phyloP scores from a whole-genome alignment of 2,113 vertebrate genomes.

The Perognathus longimembris region DNA sequence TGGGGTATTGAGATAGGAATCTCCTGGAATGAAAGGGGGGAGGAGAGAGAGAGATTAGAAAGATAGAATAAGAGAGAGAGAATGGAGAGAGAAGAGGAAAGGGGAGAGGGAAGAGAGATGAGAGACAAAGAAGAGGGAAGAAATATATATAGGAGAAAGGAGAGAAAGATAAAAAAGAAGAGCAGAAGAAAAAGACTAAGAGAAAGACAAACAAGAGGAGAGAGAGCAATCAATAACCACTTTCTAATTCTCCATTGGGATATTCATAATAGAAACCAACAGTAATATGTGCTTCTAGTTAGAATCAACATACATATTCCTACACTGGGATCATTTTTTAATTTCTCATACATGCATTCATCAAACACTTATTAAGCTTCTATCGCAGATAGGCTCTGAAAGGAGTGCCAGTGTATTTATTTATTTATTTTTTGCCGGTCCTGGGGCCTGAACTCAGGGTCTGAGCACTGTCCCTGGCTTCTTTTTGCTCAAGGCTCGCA shows the following conservation, averaged over 20 bases:
- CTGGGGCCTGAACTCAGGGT: no score
- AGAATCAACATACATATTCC: conserved; percentile 31
- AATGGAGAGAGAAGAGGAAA: no score
- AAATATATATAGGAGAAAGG: no score
- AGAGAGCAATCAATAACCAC: background rate
- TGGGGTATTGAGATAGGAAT: background rate
- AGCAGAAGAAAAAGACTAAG: background rate
- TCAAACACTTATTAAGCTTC: conserved; percentile 47
- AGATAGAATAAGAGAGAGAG: no score
- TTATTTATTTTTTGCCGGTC: no score
- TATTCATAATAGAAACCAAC: conserved; percentile 33
- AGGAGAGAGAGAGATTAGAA: background rate
- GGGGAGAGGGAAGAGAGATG: background rate
- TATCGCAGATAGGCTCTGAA: conserved; percentile 17
- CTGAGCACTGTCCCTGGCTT: no score
- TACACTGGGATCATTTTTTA: background rate
- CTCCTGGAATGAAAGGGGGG: background rate
- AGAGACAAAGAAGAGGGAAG: no score
- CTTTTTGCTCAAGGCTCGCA: no score
- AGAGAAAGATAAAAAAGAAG: no score
- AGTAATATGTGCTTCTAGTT: conserved; percentile 45
- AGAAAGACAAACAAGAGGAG: background rate
- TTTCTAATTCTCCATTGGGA: background rate
- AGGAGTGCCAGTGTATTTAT: no score
- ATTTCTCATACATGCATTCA: background rate